Evolutionary conservation across 2,888 invertebrate species (phyloP).

Genomic region (Drosophila nigritarsus): DNA sequence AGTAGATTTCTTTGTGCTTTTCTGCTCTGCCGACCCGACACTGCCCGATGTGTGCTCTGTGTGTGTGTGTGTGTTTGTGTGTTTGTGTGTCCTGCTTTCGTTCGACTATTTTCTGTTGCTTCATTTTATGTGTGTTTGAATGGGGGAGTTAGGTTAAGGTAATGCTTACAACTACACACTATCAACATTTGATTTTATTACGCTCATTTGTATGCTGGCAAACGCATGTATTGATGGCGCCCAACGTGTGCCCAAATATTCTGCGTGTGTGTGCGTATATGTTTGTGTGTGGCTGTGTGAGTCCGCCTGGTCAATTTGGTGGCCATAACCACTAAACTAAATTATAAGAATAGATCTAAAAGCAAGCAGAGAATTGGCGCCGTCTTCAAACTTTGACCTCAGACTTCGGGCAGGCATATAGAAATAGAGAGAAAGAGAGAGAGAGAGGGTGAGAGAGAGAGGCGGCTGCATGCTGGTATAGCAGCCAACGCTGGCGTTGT

Average conservation of each 20-base stretch:
- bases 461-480: conserved; percentile 25
- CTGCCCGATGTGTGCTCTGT: conserved; percentile 28
- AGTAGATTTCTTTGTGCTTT: conserved; percentile 73
- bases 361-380: conserved; percentile 25
- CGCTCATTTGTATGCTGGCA: conserved; percentile 68
- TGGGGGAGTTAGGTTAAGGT: conserved; percentile 51
- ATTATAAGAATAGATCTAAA: conserved; percentile 60
- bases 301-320: conserved; percentile 54
- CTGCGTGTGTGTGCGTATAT: background rate
- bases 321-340: conserved; percentile 57
- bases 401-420: conserved; percentile 12
- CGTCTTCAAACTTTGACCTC: conserved; percentile 47
- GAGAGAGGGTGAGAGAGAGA: background rate
- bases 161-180: conserved; percentile 74
- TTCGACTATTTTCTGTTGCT: conserved; percentile 37
- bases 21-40: conserved; percentile 34
- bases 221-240: conserved; percentile 9
- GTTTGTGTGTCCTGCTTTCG: conserved; percentile 21
- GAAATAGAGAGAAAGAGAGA: background rate
- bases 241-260: conserved; percentile 13
- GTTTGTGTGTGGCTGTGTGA: conserved; percentile 2
- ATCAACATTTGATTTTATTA: conserved; percentile 79
- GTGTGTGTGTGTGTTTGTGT: conserved; percentile 22
- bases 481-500: conserved; percentile 21
- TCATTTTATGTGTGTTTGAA: conserved; percentile 19